phyloP scores from a whole-genome alignment of 1,140 invertebrate species.

The Pentalonia nigronervosa region DNA sequence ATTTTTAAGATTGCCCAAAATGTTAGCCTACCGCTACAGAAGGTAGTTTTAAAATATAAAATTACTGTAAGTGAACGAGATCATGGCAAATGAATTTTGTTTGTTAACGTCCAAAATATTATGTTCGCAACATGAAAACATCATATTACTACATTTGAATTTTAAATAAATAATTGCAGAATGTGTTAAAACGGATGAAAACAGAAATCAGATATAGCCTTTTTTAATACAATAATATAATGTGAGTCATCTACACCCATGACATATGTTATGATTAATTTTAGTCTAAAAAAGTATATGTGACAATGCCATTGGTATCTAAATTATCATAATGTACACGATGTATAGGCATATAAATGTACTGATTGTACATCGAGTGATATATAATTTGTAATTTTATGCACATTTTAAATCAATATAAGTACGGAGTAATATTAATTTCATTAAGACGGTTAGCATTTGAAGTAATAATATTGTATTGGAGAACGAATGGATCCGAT shows the following conservation, averaged over 20 bases:
- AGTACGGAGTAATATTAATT: background rate
- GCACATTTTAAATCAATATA: background rate
- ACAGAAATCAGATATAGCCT: background rate
- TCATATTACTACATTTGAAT: background rate
- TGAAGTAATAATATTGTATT: background rate
- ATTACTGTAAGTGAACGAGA: background rate
- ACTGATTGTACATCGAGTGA: too few species aligned
- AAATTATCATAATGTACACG: too few species aligned
- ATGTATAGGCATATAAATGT: background rate
- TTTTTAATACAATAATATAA: background rate
- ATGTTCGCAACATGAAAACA: background rate
- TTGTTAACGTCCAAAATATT: background rate
- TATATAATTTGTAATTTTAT: background rate
- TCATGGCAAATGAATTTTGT: background rate
- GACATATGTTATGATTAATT: background rate
- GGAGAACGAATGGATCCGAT: background rate
- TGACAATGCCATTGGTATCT: background rate
- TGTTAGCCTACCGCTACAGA: too few species aligned
- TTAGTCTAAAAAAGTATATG: background rate
- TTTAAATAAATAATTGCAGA: background rate
- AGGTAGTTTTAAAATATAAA: background rate
- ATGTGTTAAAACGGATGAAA: background rate
- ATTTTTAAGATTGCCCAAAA: background rate
- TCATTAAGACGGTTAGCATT: background rate
- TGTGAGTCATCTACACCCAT: too few species aligned